Conservation (phyloP, 2,888 invertebrate genomes). For the Pasiphila rectangulata region DNA sequence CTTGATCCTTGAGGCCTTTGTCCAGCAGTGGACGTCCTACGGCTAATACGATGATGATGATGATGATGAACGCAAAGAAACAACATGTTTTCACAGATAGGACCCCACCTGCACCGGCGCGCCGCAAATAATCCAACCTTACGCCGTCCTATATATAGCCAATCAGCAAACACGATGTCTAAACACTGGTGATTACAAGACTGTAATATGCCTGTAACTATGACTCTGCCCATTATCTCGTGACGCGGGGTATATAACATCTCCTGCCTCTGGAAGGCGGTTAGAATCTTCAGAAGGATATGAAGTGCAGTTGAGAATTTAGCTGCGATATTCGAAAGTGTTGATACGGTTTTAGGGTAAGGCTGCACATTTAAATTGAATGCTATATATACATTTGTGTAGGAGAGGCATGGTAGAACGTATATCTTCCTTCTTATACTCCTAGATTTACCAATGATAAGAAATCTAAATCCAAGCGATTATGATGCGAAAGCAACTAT, state of each 20-base stretch:
- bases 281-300: neutral
- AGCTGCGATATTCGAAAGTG: too few species aligned
- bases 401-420: too few species aligned
- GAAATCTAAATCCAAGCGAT: too few species aligned
- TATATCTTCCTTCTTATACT: too few species aligned
- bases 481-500: too few species aligned
- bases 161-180: slow-evolving; percentile 17
- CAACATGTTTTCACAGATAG: neutral
- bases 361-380: slow-evolving; percentile 7
- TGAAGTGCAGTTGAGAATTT: neutral
- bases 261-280: neutral
- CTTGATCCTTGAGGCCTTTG: too few species aligned
- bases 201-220: slow-evolving; percentile 20
- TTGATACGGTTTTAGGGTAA: too few species aligned
- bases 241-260: slow-evolving; percentile 24
- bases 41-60: too few species aligned
- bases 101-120: slow-evolving; percentile 11
- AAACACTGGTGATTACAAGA: slow-evolving; percentile 1
- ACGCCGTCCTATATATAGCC: slow-evolving; percentile 22
- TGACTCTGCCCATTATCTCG: slow-evolving; percentile 29
- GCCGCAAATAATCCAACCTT: slow-evolving; percentile 17
- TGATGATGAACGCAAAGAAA: too few species aligned
- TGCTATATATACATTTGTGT: too few species aligned
- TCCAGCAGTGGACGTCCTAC: too few species aligned
- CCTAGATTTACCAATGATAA: too few species aligned